These are phyloP conservation scores for Scytalopus superciliaris DNA, from an alignment of 2,113 vertebrate species.

Conservation along the genomic window DNA sequence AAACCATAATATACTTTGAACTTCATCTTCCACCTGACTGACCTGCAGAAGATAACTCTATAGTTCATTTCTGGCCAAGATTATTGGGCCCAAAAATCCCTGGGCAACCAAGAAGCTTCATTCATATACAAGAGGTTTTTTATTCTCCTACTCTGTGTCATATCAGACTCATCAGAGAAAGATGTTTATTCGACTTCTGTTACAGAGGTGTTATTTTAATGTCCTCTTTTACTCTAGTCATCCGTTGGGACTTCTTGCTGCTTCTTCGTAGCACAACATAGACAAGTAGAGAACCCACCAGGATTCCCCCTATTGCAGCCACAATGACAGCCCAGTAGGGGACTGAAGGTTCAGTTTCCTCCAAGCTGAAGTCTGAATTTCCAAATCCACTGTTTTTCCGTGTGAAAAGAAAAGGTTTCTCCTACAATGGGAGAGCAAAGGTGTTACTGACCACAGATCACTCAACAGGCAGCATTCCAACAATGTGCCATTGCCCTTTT, in stretches of 20 bases:
- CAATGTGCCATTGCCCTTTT: not conserved
- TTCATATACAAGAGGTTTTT: not conserved
- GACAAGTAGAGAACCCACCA: slow-evolving; percentile 68
- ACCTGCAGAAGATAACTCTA: not conserved
- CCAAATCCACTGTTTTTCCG: slow-evolving; percentile 75
- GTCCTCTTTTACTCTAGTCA: not conserved
- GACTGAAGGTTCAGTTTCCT: not conserved
- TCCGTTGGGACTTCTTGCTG: not conserved
- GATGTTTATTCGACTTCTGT: not conserved
- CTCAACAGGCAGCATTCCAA: not conserved
- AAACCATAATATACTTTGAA: not conserved
- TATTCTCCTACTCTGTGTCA: not conserved
- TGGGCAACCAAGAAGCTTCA: not conserved
- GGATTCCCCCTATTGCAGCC: slow-evolving; percentile 68
- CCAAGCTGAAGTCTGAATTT: not conserved
- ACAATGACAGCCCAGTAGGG: slow-evolving; percentile 78
- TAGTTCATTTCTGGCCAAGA: not conserved
- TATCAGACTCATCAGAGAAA: not conserved
- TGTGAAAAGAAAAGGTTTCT: slow-evolving; percentile 85
- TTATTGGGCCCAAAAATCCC: not conserved
- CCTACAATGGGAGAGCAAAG: slow-evolving; percentile 69
- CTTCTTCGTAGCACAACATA: slow-evolving; percentile 60
- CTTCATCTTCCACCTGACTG: not conserved
- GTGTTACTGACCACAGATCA: not conserved
- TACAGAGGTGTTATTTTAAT: not conserved